Evolutionary conservation across 2,797 vertebrate species (phyloP).

Genomic region (Streptopelia turtur): DNA sequence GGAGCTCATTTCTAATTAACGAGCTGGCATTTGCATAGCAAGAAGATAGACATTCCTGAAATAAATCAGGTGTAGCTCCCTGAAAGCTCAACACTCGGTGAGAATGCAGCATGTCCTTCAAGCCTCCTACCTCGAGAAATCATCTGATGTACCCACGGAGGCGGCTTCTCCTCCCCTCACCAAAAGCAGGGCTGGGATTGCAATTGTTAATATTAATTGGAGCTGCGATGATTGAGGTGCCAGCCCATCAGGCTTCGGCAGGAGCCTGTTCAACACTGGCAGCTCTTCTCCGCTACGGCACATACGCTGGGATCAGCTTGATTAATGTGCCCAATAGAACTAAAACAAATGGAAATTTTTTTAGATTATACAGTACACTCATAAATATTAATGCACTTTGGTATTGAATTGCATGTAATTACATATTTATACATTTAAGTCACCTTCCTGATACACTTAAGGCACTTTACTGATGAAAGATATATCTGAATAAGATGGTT

Average conservation of each 20-base stretch:
- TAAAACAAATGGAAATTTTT: conserved; percentile 70
- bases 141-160: background rate
- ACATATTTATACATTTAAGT: conserved; percentile 71
- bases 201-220: background rate
- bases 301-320: conserved; percentile 13
- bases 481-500: conserved; percentile 61
- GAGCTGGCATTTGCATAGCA: background rate
- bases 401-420: conserved; percentile 72
- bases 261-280: conserved; percentile 49
- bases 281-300: background rate
- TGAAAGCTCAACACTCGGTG: background rate
- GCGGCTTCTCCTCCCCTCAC: background rate
- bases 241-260: background rate
- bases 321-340: conserved; percentile 73
- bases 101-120: background rate
- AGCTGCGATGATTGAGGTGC: conserved; percentile 9
- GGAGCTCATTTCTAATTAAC: background rate
- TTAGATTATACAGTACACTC: conserved; percentile 64
- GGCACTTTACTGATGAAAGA: conserved; percentile 65
- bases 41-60: background rate
- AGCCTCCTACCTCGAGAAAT: background rate
- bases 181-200: background rate
- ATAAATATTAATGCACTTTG: conserved; percentile 77
- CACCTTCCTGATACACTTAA: conserved; percentile 69
- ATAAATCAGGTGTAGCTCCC: background rate